Evolutionary conservation across 2,113 vertebrate genomes (phyloP), one percentile per base, ranked within the genome.

Genomic region (Tenebrosternarchus preto): DNA sequence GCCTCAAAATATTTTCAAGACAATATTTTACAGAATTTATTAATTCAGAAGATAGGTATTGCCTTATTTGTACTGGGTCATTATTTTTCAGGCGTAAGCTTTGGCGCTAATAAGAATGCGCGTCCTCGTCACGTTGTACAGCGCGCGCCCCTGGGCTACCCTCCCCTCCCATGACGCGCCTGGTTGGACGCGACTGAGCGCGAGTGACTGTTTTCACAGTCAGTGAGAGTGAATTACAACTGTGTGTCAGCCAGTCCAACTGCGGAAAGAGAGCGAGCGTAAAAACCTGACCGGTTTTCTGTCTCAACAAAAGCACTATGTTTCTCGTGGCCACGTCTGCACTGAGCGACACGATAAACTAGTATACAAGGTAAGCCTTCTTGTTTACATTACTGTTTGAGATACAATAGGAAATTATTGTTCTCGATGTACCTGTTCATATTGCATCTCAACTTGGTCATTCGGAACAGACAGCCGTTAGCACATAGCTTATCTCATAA

Each of bases 361-460:
- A 67, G 39, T 50, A 70, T 12, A 55, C 16, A 80, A 85, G 84
- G 84, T 85, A 80, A 63, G 73, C 46, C 57, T 19, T 36, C 12
- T 25, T 39, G 25, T 43, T 76, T 64, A 39, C 39, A 63, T 64
- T 43, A 24, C 9, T 3, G 50, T 1, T 27, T 46, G 59, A 56
- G 0, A 43, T 43, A 50, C 43, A 50, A 15, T 50, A 9, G 5
- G 16, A 24, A 59, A 33, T 78, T 43, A 33, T 78, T 43, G 2
- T 57, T 31, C 2, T 59, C 56, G 56, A 22, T 33, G n/a, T 53
- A 4, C n/a, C 72, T 59, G 55, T 64, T 12, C 29, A 9, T 22
- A 9, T 15, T 3, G 4, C 7, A 3, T 29, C 73, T 29, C 8
- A 19, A 31, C 43, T 0, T 39, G 29, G 12, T 50, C 43, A 15